Evolutionary conservation across 35 echinoderm and acorn worm genomes (phyloP), one percentile per base, ranked within the genome.

Genomic region (Lytechinus variegatus): DNA sequence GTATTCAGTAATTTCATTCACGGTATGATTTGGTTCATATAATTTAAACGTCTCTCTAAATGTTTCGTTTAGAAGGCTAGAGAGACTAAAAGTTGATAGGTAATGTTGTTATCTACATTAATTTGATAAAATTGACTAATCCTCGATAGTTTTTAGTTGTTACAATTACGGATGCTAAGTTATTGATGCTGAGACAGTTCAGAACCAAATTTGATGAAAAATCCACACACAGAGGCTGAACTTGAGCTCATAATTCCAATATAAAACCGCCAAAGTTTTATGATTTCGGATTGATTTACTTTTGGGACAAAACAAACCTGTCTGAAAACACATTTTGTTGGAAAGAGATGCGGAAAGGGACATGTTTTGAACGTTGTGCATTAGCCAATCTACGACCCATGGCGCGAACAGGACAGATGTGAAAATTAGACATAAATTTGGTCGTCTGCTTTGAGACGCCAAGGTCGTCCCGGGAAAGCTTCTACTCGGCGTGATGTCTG

Each of bases 371-470:
- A 54, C 55, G 88, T 54, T 52, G 52, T 52, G 52, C 4, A 90
- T 90, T 44, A 44, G 28, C 53, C 57, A 93, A 93, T 93, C 16
- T 16, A 79, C 92, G 92, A 55, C 92, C 54, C 92, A 57, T 93
- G 92, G 92, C 24, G 92, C 28, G 92, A 33, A n/a, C 28, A 2
- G 92, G 92, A 93, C 92, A 93, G 92, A 93, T 93, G 92, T 93
- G 92, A 53, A 54, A 93, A 93, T 93, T 93, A 93, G 92, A 54
- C 92, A 93, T 57, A 55, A 55, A 93, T 93, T 27, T 10, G n/a
- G 55, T 93, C 92, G 92, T 93, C 92, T 93, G 92, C 92, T 14
- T 90, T 21, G 6, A 56, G 92, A 93, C 92, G 92, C 92, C 92
- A 93, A 93, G 92, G 92, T 93, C 92, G 92, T 55, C 14, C 52